phyloP scores from a whole-genome alignment of 2,113 vertebrate genomes.

The Anser brachyrhynchus region DNA sequence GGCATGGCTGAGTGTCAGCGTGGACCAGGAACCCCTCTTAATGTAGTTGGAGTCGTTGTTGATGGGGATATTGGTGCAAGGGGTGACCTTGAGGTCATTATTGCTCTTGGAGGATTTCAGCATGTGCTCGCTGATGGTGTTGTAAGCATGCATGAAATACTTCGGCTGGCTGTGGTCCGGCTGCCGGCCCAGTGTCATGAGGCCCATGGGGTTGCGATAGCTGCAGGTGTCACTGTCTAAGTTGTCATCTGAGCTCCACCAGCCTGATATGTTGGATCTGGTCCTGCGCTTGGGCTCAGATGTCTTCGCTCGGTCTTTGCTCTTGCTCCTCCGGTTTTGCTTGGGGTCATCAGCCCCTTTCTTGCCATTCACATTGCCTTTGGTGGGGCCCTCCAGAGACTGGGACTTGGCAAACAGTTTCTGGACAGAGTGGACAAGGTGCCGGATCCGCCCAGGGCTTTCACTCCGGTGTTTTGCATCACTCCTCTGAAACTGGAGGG shows the following conservation, averaged over 20 bases:
- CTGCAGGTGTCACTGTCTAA: constrained; percentile 87
- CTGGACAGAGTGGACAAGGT: constrained; percentile 96
- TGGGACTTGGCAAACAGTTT: constrained; percentile 92
- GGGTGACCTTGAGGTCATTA: constrained; percentile 78
- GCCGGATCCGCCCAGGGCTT: constrained; percentile 95
- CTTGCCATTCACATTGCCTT: constrained; percentile 88
- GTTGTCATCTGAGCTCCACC: constrained; percentile 98
- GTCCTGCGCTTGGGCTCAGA: constrained; percentile 91
- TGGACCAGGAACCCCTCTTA: constrained; percentile 95
- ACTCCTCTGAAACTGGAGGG: constrained; percentile 92
- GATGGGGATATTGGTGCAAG: constrained; percentile 79
- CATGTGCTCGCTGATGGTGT: constrained; percentile 93
- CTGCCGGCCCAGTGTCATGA: constrained; percentile 90
- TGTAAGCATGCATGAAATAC: constrained; percentile 95
- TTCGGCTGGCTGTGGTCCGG: constrained; percentile 83
- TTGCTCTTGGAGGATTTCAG: constrained; percentile 95
- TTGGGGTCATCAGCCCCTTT: constrained; percentile 85
- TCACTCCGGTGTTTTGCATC: constrained; percentile 92
- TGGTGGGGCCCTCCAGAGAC: constrained; percentile 88
- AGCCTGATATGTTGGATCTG: constrained; percentile 96
- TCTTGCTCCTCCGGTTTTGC: constrained; percentile 90
- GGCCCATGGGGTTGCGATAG: constrained; percentile 89
- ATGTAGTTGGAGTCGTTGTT: constrained; percentile 86
- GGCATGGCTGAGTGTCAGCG: constrained; percentile 92
- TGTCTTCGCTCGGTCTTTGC: constrained; percentile 93